A percentile compares a stretch with the other conserved stretches of the same genome.
Evolutionary conservation across 2,113 vertebrate genomes (phyloP).

Genomic region (Boulengeromyrus knoepffleri): DNA sequence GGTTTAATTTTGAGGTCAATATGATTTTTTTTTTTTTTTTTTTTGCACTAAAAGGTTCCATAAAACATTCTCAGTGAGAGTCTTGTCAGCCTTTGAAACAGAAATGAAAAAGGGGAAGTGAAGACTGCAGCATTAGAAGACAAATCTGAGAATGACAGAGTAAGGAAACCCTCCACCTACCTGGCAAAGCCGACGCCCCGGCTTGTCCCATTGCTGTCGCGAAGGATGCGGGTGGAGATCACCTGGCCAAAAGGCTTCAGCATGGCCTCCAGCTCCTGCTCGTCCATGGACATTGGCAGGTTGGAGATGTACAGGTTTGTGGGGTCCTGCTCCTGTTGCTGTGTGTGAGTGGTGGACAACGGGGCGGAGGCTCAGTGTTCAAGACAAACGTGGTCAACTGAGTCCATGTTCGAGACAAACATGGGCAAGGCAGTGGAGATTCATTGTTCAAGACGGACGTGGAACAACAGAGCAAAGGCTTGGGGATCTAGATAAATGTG

Average conservation of each 20-base stretch:
- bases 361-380: not conserved
- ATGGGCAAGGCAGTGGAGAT: not conserved
- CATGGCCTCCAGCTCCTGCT: constrained; percentile 85
- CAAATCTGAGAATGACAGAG: not conserved
- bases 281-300: constrained; percentile 82
- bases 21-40: not conserved
- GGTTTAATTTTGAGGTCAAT: not conserved
- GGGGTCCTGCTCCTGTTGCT: constrained; percentile 96
- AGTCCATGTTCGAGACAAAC: not conserved
- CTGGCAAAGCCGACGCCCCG: constrained; percentile 87
- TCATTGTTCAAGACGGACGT: not conserved
- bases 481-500: not conserved
- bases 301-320: constrained; percentile 93
- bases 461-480: not conserved
- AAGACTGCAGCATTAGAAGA: not conserved
- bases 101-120: not conserved
- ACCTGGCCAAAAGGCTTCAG: constrained; percentile 89
- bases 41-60: not conserved
- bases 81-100: not conserved
- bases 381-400: not conserved
- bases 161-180: constrained; percentile 40
- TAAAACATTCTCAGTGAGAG: not conserved
- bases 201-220: constrained; percentile 78
- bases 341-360: constrained; percentile 9
- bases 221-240: constrained; percentile 84